Evolutionary conservation across 2,797 vertebrate genomes (phyloP).

Genomic region (Apogon hyalosoma): DNA sequence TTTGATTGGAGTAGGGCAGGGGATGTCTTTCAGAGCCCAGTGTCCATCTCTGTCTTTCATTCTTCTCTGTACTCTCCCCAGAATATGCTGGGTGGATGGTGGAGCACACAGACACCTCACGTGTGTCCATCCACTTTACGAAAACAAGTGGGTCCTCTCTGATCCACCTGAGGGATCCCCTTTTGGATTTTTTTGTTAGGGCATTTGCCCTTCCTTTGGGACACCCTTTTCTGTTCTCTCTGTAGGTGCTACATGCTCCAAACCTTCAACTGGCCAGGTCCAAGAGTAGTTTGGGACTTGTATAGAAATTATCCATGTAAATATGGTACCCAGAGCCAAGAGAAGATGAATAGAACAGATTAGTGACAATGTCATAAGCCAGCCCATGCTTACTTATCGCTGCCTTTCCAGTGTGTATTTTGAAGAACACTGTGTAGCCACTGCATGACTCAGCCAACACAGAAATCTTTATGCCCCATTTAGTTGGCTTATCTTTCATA

Average conservation of each 20-base stretch:
- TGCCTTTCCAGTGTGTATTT: no score
- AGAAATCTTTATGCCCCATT: no score
- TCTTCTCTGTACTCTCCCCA: constrained; percentile 9
- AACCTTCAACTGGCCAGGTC: no score
- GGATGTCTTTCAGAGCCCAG: background rate
- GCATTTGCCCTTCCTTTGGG: constrained; percentile 27
- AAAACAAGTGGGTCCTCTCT: constrained; percentile 15
- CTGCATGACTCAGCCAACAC: no score
- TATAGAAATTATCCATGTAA: constrained; percentile 26
- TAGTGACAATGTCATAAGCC: no score
- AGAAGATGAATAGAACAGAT: no score
- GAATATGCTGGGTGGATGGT: constrained; percentile 23
- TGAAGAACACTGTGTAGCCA: no score
- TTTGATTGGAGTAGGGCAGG: constrained; percentile 27
- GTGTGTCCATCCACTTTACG: constrained; percentile 32
- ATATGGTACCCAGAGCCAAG: constrained; percentile 15
- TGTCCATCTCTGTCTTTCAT: constrained; percentile 5
- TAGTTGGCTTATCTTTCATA: no score
- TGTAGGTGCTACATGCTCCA: no score
- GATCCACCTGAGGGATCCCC: constrained; percentile 49
- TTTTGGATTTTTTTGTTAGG: background rate
- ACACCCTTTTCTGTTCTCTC: no score
- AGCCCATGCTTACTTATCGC: no score
- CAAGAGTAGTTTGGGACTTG: no score
- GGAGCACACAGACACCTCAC: constrained; percentile 35